Percentiles rank a stretch among this genome's conserved stretches.
phyloP scores from a whole-genome alignment of 2,888 invertebrate genomes.

The Craniophora ligustri region DNA sequence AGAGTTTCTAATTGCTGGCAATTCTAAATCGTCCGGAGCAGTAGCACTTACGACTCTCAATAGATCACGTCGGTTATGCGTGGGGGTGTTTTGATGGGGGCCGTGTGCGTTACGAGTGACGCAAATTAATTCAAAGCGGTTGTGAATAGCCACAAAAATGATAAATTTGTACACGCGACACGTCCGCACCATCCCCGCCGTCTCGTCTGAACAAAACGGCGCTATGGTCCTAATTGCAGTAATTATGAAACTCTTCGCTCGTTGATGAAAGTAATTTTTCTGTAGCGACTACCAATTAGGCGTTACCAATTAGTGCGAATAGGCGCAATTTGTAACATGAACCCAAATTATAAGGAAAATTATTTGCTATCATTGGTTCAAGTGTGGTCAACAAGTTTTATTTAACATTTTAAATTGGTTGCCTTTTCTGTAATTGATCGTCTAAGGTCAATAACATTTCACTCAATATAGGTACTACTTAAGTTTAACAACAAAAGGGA shows the following conservation, averaged over 20 bases:
- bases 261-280: constrained; percentile 86
- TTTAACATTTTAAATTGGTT: constrained; percentile 20
- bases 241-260: constrained; percentile 86
- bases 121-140: constrained; percentile 59
- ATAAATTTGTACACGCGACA: constrained; percentile 80
- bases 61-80: constrained; percentile 48
- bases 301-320: constrained; percentile 79
- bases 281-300: constrained; percentile 84
- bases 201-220: constrained; percentile 75
- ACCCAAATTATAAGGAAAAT: constrained; percentile 66
- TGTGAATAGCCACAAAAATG: constrained; percentile 67
- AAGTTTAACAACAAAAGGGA: too few relatives aligned
- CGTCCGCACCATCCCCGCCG: constrained; percentile 68
- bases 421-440: background rate
- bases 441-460: too few relatives aligned
- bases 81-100: constrained; percentile 29
- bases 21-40: constrained; percentile 37
- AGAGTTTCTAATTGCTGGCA: constrained; percentile 39
- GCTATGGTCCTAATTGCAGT: constrained; percentile 80
- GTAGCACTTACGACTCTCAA: constrained; percentile 36
- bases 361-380: constrained; percentile 48
- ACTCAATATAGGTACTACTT: too few relatives aligned
- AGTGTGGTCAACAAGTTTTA: constrained; percentile 31
- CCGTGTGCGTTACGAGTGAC: constrained; percentile 50
- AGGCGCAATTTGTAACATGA: constrained; percentile 77